A percentile compares a stretch with the other conserved stretches of the same genome.
Evolutionary conservation across 2,797 vertebrate genomes (phyloP).

Genomic region (Remorina albescens): DNA sequence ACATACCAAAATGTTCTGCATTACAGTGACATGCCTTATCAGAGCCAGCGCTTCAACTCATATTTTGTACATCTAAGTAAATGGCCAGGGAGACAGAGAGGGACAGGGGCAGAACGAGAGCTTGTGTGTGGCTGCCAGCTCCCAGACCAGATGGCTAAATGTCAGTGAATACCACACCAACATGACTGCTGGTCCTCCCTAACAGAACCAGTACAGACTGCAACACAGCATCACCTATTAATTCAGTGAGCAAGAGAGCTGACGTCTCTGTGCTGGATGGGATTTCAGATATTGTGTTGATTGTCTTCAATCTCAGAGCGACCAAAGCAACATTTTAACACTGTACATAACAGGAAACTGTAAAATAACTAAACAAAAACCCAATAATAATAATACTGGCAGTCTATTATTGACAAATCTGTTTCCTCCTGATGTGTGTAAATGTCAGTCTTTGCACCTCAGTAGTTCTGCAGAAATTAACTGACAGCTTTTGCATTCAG

Average conservation of each 20-base stretch:
- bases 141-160: slow-evolving; percentile 81
- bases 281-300: slow-evolving; percentile 24
- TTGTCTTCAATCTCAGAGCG: slow-evolving; percentile 12
- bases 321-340: slow-evolving; percentile 7
- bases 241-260: slow-evolving; percentile 44
- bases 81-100: slow-evolving; percentile 18
- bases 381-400: background rate
- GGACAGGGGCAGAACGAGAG: slow-evolving; percentile 11
- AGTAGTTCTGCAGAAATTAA: slow-evolving; percentile 10
- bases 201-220: slow-evolving; percentile 45
- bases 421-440: slow-evolving; percentile 19
- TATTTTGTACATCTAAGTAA: slow-evolving; percentile 34
- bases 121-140: slow-evolving; percentile 58
- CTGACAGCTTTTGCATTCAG: slow-evolving; percentile 16
- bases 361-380: no score
- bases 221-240: slow-evolving; percentile 48
- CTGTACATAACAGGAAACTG: background rate
- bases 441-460: slow-evolving; percentile 26
- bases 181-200: slow-evolving; percentile 61
- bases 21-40: slow-evolving; percentile 45
- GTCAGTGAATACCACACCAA: slow-evolving; percentile 78
- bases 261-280: slow-evolving; percentile 16
- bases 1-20: slow-evolving; percentile 15
- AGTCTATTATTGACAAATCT: slow-evolving; percentile 14
- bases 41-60: slow-evolving; percentile 39